Conservation (phyloP, 37 sponge, comb jelly and placozoan genomes). For the Mnemiopsis leidyi region DNA sequence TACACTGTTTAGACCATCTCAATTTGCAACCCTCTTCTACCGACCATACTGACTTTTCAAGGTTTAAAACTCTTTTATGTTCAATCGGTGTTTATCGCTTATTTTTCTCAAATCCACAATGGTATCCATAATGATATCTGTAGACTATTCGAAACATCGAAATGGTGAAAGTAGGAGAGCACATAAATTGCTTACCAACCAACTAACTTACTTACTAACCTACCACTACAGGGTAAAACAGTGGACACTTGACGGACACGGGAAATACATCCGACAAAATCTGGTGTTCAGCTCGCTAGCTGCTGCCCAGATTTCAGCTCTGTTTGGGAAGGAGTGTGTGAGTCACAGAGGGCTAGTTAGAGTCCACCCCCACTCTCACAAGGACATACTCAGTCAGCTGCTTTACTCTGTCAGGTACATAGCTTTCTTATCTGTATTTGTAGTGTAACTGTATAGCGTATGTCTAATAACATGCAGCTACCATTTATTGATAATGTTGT, state of each 20-base stretch:
- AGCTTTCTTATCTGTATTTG: neutral
- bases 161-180: too few relatives aligned
- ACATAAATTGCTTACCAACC: too few relatives aligned
- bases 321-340: conserved; percentile 65
- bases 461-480: too few relatives aligned
- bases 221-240: conserved; percentile 76
- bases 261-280: conserved; percentile 77
- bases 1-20: neutral
- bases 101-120: neutral
- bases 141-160: neutral
- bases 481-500: too few relatives aligned
- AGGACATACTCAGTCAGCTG: neutral
- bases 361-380: neutral
- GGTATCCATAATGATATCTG: neutral
- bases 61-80: neutral
- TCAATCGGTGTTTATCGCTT: neutral
- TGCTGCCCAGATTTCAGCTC: conserved; percentile 81
- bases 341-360: neutral
- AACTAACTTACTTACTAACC: too few relatives aligned
- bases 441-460: too few relatives aligned
- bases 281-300: conserved; percentile 74
- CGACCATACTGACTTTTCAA: conserved; percentile 18
- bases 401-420: neutral
- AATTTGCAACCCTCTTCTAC: neutral
- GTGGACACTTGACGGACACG: conserved; percentile 79